Base-by-base conservation (phyloP, 2,113 vertebrate species). In the Recurvirostra avosetta region DNA sequence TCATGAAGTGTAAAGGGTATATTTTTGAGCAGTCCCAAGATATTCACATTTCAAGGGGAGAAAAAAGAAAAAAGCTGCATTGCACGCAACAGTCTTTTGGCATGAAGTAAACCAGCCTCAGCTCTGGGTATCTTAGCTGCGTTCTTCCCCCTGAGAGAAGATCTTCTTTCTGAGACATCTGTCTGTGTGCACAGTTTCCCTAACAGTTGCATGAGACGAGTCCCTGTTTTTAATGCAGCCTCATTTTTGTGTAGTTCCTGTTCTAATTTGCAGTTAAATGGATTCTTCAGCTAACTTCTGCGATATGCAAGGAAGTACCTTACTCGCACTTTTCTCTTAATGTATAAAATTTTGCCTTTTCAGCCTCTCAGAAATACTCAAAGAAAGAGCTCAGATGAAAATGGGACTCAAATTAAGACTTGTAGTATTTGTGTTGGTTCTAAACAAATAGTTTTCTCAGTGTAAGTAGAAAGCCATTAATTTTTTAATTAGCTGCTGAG, bases 81-180 rank as follows among this genome's bases (percentile, higher is more conserved):
- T 58, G 32, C 61, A 76, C 2, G 1, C n/a, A 61, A 8, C 59
- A 58, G 38, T 63, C 18, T 91, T 79, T 18, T 92, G 83, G 65
- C 30, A 22, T 74, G 52, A 81, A 83, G 27, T 73, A 86, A 72
- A 81, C 59, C 89, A 78, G 50, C 32, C 65, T 95, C 30, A 63
- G 40, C 62, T 84, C 21, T 67, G 88, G 15, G 23, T 62, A 12
- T 86, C 59, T 63, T 25, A 61, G 47, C 47, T 86, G 50, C 2
- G 1, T 74, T 91, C 22, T 78, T 89, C 50, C 65, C 40, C 66
- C 55, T 68, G 55, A 73, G 65, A 86, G 52, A 61, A 53, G 29
- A 56, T 86, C 43, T 36, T 89, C 70, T 47, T 71, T 72, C 43
- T 25, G 49, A 76, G 76, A 94, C 68, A 81, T 81, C 76, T 81